Evolutionary conservation across 2,113 vertebrate genomes (phyloP).

Genomic region (Scopus umbretta): DNA sequence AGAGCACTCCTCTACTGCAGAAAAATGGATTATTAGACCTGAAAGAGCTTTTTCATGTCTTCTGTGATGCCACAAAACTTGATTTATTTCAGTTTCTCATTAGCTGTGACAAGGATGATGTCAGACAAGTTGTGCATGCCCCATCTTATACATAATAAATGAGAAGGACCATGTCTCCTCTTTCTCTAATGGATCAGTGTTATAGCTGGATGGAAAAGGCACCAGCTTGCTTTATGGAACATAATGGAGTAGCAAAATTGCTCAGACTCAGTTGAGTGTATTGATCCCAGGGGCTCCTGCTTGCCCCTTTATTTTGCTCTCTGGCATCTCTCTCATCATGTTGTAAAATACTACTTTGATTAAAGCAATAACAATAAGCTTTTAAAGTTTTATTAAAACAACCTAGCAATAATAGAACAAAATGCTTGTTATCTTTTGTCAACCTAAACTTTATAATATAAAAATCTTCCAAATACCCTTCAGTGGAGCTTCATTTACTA

Average conservation of each 20-base stretch:
- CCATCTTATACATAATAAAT: constrained; percentile 5
- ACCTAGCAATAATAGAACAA: not conserved
- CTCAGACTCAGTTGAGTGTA: not conserved
- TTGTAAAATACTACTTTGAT: not conserved
- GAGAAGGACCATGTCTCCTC: not conserved
- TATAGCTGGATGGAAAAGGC: not conserved
- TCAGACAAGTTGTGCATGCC: not conserved
- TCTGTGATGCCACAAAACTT: not conserved
- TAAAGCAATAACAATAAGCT: not conserved
- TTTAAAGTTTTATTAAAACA: not conserved
- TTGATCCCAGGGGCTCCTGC: not conserved
- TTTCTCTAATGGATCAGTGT: constrained; percentile 5
- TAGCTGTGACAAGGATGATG: constrained; percentile 14
- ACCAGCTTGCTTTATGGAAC: not conserved
- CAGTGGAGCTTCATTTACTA: not conserved
- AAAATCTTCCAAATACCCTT: not conserved
- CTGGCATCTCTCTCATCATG: not conserved
- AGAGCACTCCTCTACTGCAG: not conserved
- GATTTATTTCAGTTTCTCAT: constrained; percentile 15
- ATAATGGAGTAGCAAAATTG: not conserved
- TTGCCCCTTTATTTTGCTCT: not conserved
- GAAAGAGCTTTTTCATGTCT: not conserved
- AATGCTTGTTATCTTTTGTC: not conserved
- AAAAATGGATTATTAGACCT: not conserved
- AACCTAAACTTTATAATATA: not conserved